Conservation (phyloP, 2,888 invertebrate genomes). For the Gasteruption jaculator region DNA sequence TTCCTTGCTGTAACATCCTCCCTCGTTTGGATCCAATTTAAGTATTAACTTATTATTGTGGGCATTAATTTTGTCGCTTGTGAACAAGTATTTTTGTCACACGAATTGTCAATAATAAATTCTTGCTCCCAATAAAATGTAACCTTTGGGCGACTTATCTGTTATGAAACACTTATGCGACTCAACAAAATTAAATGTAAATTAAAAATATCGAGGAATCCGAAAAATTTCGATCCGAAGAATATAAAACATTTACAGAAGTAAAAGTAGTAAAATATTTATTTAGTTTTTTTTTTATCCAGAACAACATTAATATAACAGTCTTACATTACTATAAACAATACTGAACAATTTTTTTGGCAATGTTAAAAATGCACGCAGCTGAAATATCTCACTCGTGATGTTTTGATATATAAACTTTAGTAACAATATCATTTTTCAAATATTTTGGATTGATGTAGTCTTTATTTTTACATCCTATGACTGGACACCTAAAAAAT, state of each 20-base stretch:
- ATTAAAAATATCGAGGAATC: too few species aligned
- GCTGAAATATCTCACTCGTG: conserved; percentile 1
- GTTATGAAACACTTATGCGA: too few species aligned
- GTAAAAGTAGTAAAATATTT: background rate
- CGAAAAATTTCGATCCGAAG: too few species aligned
- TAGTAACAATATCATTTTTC: conserved; percentile 32
- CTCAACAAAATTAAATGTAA: too few species aligned
- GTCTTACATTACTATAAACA: background rate
- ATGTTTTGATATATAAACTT: conserved; percentile 25
- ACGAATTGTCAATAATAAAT: too few species aligned
- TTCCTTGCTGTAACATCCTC: too few species aligned
- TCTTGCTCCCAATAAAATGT: too few species aligned
- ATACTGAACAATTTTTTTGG: background rate
- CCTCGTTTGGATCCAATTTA: too few species aligned
- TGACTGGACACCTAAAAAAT: conserved; percentile 40
- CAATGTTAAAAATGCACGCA: background rate
- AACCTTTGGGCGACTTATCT: too few species aligned
- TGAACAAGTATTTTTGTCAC: too few species aligned
- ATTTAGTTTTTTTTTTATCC: background rate
- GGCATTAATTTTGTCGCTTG: too few species aligned
- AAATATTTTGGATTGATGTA: conserved; percentile 30
- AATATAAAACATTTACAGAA: background rate
- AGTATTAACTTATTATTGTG: too few species aligned
- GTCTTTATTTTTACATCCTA: conserved; percentile 38
- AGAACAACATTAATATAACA: background rate